A percentile compares a stretch with the other conserved stretches of the same genome.
phyloP scores from a whole-genome alignment of 1,140 invertebrate genomes.

The Drosophila ficusphila region DNA sequence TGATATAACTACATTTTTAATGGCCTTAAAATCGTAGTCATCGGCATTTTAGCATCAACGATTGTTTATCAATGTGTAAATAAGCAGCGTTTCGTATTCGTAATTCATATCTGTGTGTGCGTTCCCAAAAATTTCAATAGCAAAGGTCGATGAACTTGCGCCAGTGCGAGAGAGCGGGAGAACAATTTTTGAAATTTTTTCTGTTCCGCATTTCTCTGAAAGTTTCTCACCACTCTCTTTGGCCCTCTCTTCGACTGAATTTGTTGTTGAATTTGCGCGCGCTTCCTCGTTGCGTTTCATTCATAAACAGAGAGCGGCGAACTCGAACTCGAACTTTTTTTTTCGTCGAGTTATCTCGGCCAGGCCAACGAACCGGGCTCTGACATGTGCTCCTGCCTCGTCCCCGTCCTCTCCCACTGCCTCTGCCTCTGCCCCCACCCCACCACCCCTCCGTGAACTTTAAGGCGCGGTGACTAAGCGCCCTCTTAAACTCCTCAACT shows the following conservation, averaged over 20 bases:
- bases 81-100: conserved; percentile 34
- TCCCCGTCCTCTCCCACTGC: neutral
- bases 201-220: conserved; percentile 10
- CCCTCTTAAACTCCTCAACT: conserved; percentile 36
- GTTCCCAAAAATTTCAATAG: conserved; percentile 84
- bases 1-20: neutral
- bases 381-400: conserved; percentile 53
- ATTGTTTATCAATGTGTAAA: conserved; percentile 82
- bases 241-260: conserved; percentile 1
- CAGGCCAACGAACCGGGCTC: conserved; percentile 77
- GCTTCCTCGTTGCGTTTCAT: conserved; percentile 80
- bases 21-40: conserved; percentile 40
- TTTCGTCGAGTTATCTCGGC: conserved; percentile 58
- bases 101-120: conserved; percentile 34
- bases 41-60: conserved; percentile 58
- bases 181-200: conserved; percentile 2
- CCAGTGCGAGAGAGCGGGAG: neutral
- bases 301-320: conserved; percentile 77
- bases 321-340: conserved; percentile 15
- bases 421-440: neutral
- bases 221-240: conserved; percentile 19
- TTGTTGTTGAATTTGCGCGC: conserved; percentile 43
- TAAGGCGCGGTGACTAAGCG: conserved; percentile 26
- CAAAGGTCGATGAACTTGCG: conserved; percentile 83
- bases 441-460: conserved; percentile 6